Evolutionary conservation across 37 sponge, comb jelly and placozoan species (phyloP), one percentile per base, ranked within the genome.

Genomic region (Ephydatia muelleri): DNA sequence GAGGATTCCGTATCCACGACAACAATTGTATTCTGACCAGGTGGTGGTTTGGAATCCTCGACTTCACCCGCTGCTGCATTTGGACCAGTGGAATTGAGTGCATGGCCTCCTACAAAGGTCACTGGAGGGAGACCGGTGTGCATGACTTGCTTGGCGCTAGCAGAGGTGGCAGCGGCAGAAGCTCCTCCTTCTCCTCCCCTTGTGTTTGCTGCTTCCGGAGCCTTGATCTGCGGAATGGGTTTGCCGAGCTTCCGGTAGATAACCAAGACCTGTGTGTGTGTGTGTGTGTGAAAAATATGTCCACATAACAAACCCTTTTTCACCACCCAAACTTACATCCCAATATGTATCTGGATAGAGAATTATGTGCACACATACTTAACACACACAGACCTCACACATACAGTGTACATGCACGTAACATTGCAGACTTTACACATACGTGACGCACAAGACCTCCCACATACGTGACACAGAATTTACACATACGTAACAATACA

Each of bases 181-280:
- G 47, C 6, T 4, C 8, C 6, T 43, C n/a, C n/a, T 3, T 29
- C 67, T 40, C 74, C 5, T 21, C 65, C 22, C 1, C 49, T 74
- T 2, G 80, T 65, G 27, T 70, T 21, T 12, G 49, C 49, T n/a
- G 25, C 43, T 5, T 1, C 68, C 65, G 68, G 40, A 33, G 72
- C 31, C 43, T 83, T 90, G 25, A 87, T 78, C 23, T 87, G 75
- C 0, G 98, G 98, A 25, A 97, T 86, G 39, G 98, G 92, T 81
- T 97, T 97, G 27, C 95, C 95, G 75, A 97, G 84, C 38, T 81
- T 57, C 48, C 77, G 86, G 70, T 91, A 81, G 74, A 95, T 80
- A 77, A 70, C 87, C 36, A 85, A 80, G 68, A 90, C 86, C 73
- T 86, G 32, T 43, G 4, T 43, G 47, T 43, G 30, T 65, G 81